Evolutionary conservation across 2,797 vertebrate genomes (phyloP).

Genomic region (Gymnothorax reevesii): DNA sequence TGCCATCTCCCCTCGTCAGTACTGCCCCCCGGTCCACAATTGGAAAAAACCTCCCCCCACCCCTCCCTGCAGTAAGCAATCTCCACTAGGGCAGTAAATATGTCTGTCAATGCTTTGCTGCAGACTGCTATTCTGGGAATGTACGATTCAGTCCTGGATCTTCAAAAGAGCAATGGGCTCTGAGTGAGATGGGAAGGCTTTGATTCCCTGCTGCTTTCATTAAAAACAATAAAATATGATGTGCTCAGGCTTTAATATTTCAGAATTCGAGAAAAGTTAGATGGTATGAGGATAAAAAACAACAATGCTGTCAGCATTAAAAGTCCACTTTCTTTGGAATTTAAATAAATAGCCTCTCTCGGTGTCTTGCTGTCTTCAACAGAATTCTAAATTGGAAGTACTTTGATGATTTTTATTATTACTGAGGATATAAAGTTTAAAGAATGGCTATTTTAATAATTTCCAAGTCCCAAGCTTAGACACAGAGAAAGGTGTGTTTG

Average conservation of each 20-base stretch:
- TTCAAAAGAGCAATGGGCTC: constrained; percentile 16
- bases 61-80: background rate
- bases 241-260: background rate
- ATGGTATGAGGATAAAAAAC: constrained; percentile 1
- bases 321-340: background rate
- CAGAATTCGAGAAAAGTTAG: background rate
- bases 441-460: background rate
- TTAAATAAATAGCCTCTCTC: background rate
- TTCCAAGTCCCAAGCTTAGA: background rate
- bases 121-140: constrained; percentile 10
- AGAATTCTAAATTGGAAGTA: constrained; percentile 16
- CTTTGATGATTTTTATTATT: background rate
- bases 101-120: background rate
- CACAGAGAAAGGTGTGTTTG: background rate
- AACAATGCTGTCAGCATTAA: constrained; percentile 1
- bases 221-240: background rate
- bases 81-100: background rate
- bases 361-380: background rate
- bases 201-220: background rate
- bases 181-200: background rate
- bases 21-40: background rate
- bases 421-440: background rate
- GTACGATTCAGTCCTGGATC: constrained; percentile 6
- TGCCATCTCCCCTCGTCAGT: background rate
- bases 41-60: background rate